Evolutionary conservation across 1,140 invertebrate species (phyloP).

Genomic region (Achroia grisella): DNA sequence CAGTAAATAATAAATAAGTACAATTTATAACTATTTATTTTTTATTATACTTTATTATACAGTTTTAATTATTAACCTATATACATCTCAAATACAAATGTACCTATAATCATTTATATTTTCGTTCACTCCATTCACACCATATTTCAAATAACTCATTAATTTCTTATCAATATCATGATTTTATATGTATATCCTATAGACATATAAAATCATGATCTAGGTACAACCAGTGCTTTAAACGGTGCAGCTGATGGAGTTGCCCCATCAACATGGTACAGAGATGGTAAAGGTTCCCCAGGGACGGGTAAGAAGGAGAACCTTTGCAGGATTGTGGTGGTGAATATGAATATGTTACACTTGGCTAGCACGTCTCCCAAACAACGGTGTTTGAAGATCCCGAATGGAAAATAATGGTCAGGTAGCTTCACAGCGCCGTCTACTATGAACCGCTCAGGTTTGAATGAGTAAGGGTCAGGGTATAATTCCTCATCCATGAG

Average conservation of each 20-base stretch:
- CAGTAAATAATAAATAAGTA: too few species aligned
- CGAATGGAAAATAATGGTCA: slow-evolving; percentile 85
- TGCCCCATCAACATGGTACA: slow-evolving; percentile 80
- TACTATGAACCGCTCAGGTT: slow-evolving; percentile 85
- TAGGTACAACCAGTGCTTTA: slow-evolving; percentile 76
- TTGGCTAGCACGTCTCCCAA: slow-evolving; percentile 68
- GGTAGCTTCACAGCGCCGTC: slow-evolving; percentile 79
- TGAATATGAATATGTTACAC: slow-evolving; percentile 90
- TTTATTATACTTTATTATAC: too few species aligned
- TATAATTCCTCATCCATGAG: slow-evolving; percentile 80
- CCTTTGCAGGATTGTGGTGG: slow-evolving; percentile 83
- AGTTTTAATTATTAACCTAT: too few species aligned
- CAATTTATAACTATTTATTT: too few species aligned
- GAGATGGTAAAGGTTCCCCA: slow-evolving; percentile 77
- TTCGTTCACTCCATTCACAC: too few species aligned
- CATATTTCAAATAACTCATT: not conserved
- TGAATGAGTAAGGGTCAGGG: slow-evolving; percentile 84
- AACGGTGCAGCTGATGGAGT: slow-evolving; percentile 83
- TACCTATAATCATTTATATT: too few species aligned
- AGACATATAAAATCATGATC: slow-evolving; percentile 24
- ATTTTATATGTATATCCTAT: too few species aligned
- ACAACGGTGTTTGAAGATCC: slow-evolving; percentile 81
- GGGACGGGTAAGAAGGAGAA: slow-evolving; percentile 80
- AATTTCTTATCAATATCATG: not conserved
- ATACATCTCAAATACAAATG: too few species aligned